Percentiles rank a stretch among this genome's conserved stretches.
Evolutionary conservation across 2,797 vertebrate species (phyloP).

Genomic region (Ctenochaetus hawaiiensis): DNA sequence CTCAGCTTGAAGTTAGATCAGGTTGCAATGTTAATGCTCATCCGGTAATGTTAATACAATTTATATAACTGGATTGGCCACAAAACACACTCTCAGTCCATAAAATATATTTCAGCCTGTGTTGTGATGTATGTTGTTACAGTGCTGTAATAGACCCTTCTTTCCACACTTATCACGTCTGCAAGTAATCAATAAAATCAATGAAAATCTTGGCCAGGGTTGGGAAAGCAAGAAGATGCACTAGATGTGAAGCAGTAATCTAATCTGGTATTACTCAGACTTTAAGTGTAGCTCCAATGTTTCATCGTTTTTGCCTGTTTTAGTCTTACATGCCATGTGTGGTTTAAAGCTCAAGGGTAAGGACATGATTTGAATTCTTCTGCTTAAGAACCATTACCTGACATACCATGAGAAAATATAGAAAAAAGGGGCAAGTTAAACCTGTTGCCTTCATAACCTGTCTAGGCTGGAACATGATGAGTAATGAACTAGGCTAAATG

Average conservation of each 20-base stretch:
- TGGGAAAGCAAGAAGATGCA: conserved; percentile 2
- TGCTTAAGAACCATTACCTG: not conserved
- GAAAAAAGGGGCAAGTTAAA: not conserved
- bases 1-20: not conserved
- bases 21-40: too few species aligned
- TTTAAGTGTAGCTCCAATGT: not conserved
- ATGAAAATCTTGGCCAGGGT: not conserved
- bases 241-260: not conserved
- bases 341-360: not conserved
- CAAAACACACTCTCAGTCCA: not conserved
- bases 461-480: not conserved
- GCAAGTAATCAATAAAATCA: not conserved
- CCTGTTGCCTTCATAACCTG: not conserved
- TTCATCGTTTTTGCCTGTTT: conserved; percentile 8
- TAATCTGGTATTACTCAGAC: not conserved
- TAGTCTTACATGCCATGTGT: not conserved
- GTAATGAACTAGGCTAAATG: not conserved
- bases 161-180: not conserved
- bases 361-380: conserved; percentile 13
- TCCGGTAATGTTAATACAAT: not conserved
- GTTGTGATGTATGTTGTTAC: not conserved
- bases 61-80: not conserved
- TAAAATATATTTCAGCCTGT: not conserved
- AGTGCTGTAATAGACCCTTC: not conserved
- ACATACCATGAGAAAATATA: too few species aligned